These are phyloP conservation scores for Planiliza haematocheilus DNA, from an alignment of 2,113 vertebrate species.

Conservation along the genomic window DNA sequence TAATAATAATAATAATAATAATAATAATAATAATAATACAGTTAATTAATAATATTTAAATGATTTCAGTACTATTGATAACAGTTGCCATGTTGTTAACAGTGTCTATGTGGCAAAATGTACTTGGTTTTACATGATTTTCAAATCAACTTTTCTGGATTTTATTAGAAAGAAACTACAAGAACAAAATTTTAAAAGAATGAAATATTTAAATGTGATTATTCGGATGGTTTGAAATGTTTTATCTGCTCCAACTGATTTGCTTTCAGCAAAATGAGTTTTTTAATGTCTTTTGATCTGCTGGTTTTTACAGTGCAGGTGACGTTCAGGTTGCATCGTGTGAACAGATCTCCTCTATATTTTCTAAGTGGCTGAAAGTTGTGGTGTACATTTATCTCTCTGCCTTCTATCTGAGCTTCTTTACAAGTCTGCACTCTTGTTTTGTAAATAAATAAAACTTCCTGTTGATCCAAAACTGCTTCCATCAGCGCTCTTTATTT, in stretches of 20 bases:
- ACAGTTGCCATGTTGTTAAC: no score
- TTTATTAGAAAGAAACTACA: background rate
- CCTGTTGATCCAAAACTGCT: conserved; percentile 2
- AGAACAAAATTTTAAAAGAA: background rate
- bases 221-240: background rate
- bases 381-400: conserved; percentile 42
- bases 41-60: no score
- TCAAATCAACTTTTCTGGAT: background rate
- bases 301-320: conserved; percentile 30
- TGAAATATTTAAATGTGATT: background rate
- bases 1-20: no score
- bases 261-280: background rate
- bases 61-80: no score
- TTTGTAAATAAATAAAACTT: conserved; percentile 63
- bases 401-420: conserved; percentile 51
- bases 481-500: background rate
- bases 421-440: conserved; percentile 34
- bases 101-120: no score
- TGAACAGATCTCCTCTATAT: conserved; percentile 57
- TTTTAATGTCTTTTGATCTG: conserved; percentile 8
- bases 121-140: background rate
- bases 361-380: conserved; percentile 58
- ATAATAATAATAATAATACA: no score
- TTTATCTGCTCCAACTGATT: background rate
- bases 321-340: conserved; percentile 33